Conservation (phyloP, 1,140 invertebrate species). For the Apocrypta bakeri region DNA sequence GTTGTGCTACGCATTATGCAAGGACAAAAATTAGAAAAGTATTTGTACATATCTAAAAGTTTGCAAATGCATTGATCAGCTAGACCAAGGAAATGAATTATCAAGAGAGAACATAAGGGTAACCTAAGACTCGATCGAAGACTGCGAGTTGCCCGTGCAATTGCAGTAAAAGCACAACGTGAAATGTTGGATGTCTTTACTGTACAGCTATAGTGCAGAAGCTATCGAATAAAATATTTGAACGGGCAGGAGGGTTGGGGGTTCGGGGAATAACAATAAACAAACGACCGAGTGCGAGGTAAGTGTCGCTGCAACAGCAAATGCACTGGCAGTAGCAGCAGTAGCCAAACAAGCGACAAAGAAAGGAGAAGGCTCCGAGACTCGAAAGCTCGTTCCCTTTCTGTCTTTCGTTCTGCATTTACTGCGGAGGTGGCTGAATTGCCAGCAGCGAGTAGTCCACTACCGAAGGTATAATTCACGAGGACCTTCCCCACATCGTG, state of each 20-base stretch:
- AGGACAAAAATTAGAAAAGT: neutral
- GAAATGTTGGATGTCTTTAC: neutral
- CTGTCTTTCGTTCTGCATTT: neutral
- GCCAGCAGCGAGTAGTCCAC: neutral
- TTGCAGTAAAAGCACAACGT: too few species aligned
- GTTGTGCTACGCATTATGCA: neutral
- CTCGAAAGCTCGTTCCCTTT: neutral
- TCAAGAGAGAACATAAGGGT: neutral
- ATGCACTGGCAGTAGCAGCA: too few species aligned
- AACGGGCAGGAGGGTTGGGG: neutral
- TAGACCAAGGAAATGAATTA: neutral
- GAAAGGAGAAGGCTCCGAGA: neutral
- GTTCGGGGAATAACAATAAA: conserved; percentile 19
- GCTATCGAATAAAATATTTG: conserved; percentile 1
- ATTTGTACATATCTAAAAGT: neutral
- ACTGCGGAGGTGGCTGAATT: neutral
- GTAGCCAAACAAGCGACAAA: neutral
- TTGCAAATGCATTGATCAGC: neutral
- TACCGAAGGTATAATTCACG: conserved; percentile 38
- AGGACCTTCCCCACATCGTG: conserved; percentile 15
- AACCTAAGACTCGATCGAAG: neutral
- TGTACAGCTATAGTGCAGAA: neutral
- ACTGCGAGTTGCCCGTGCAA: neutral
- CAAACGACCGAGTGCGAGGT: neutral
- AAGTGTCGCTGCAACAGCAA: neutral